These are phyloP conservation scores for Lithophane ornitopus DNA, from an alignment of 2,888 invertebrate species.

Conservation along the genomic window DNA sequence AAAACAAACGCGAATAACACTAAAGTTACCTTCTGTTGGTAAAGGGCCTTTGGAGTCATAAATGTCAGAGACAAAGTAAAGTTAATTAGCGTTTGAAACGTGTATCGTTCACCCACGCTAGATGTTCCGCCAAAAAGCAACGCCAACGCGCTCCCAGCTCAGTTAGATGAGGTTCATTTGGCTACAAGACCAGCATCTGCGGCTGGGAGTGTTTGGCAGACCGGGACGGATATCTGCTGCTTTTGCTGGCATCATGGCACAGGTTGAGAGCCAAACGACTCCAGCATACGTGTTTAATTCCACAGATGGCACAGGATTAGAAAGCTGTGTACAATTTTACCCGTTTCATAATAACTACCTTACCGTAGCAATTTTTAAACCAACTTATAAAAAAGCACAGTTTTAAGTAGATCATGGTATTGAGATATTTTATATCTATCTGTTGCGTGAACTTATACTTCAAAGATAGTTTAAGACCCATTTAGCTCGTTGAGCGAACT, in stretches of 20 bases:
- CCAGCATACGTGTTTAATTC: conserved; percentile 74
- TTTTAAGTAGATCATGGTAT: conserved; percentile 33
- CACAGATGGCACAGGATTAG: conserved; percentile 73
- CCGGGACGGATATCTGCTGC: conserved; percentile 71
- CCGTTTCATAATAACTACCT: conserved; percentile 12
- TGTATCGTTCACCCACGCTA: conserved; percentile 36
- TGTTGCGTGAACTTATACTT: conserved; percentile 53
- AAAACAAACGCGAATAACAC: conserved; percentile 5
- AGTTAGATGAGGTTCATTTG: conserved; percentile 81
- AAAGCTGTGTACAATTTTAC: conserved; percentile 47
- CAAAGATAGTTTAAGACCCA: conserved; percentile 52
- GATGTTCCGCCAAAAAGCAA: conserved; percentile 73
- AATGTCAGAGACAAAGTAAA: conserved; percentile 49
- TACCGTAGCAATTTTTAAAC: neutral
- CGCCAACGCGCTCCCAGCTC: conserved; percentile 71
- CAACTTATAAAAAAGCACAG: conserved; percentile 2
- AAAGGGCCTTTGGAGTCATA: conserved; percentile 43
- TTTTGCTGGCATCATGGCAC: conserved; percentile 78
- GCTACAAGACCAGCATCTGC: conserved; percentile 77
- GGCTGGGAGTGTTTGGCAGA: conserved; percentile 78
- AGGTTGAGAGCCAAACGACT: conserved; percentile 79
- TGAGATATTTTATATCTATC: conserved; percentile 34
- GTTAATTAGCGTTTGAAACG: conserved; percentile 55
- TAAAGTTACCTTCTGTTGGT: conserved; percentile 21
- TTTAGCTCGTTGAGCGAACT: conserved; percentile 54